These are phyloP conservation scores for Neolamprologus multifasciatus DNA, from an alignment of 2,797 vertebrate genomes.

Conservation along the genomic window DNA sequence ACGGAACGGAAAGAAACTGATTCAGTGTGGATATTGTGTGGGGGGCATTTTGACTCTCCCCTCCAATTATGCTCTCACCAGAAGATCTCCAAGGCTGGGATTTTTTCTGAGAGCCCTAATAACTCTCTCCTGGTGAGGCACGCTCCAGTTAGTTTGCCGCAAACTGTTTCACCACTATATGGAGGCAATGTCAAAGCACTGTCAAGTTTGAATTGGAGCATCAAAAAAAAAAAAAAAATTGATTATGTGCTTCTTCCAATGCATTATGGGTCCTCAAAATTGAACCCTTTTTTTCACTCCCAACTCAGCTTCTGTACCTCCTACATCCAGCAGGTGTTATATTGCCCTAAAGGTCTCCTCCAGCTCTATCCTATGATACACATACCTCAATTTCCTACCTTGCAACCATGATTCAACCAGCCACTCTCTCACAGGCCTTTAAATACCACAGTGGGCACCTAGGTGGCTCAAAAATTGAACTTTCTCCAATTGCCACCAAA, in stretches of 20 bases:
- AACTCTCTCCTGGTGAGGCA: neutral
- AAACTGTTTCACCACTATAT: neutral
- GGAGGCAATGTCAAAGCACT: neutral
- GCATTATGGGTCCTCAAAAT: neutral
- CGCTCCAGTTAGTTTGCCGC: neutral
- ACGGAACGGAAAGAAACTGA: neutral
- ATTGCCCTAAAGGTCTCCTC: neutral
- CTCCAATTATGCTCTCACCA: neutral
- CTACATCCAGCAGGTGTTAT: neutral
- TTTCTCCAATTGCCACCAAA: neutral
- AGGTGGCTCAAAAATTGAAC: neutral
- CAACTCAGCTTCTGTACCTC: neutral
- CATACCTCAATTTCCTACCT: neutral
- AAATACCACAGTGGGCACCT: neutral
- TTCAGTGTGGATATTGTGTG: neutral
- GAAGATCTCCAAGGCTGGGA: neutral
- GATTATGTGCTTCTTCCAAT: neutral
- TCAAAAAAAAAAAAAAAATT: neutral
- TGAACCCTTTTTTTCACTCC: neutral
- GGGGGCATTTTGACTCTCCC: neutral
- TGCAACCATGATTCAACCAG: neutral
- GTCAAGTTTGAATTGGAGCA: neutral
- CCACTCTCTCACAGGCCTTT: accelerated
- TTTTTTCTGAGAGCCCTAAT: neutral
- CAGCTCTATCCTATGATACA: neutral